A percentile compares a stretch with the other conserved stretches of the same genome.
Evolutionary conservation across 2,797 vertebrate species (phyloP).

Genomic region (Nothura maculosa): DNA sequence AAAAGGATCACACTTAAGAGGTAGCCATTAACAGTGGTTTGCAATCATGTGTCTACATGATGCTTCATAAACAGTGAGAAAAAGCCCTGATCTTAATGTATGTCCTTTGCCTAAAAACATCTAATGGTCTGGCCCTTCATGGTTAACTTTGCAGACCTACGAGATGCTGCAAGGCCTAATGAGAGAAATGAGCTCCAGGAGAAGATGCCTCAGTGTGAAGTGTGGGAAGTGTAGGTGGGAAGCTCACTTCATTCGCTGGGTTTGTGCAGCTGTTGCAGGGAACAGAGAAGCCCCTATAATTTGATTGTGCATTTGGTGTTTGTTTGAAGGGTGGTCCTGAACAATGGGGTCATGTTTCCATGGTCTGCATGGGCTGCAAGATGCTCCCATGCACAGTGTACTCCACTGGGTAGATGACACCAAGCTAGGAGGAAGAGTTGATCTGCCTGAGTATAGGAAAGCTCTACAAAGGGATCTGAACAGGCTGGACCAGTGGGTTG

Average conservation of each 20-base stretch:
- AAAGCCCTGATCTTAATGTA: neutral
- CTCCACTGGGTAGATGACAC: no score
- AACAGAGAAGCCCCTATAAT: neutral
- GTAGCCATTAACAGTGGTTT: neutral
- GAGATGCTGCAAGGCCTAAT: neutral
- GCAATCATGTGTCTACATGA: neutral
- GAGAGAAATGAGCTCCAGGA: neutral
- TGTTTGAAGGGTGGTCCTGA: neutral
- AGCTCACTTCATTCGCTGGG: neutral
- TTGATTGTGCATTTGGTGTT: neutral
- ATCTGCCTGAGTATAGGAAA: no score
- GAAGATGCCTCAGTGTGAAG: neutral
- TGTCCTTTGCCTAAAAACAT: neutral
- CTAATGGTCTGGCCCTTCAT: neutral
- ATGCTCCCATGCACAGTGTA: neutral
- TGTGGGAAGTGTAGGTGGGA: no score
- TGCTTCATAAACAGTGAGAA: neutral
- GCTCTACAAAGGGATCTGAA: no score
- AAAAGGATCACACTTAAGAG: neutral
- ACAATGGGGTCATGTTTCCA: neutral
- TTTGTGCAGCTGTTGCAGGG: neutral
- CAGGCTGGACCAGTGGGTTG: no score
- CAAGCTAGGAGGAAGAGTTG: no score
- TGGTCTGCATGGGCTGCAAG: neutral
- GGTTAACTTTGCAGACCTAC: neutral